These are phyloP conservation scores for Drosophila repletoides DNA, from an alignment of 1,140 invertebrate genomes.

Conservation along the genomic window DNA sequence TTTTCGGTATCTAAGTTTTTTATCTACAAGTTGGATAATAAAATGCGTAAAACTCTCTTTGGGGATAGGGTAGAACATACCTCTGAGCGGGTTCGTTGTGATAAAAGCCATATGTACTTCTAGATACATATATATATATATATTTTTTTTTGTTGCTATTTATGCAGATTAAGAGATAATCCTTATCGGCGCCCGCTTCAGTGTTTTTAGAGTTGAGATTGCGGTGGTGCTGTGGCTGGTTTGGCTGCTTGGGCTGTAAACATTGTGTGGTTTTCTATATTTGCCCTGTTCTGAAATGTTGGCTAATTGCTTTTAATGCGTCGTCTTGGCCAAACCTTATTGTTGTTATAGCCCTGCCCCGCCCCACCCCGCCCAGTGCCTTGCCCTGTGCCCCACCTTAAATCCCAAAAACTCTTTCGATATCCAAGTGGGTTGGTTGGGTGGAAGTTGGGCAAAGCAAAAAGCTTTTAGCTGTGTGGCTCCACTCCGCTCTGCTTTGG, in stretches of 20 bases:
- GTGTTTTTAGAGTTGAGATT: slow-evolving; percentile 41
- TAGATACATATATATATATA: background rate
- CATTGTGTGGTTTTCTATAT: slow-evolving; percentile 15
- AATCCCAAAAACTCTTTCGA: background rate
- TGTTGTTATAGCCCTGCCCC: background rate
- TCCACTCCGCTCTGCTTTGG: no score
- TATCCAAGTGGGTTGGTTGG: slow-evolving; percentile 23
- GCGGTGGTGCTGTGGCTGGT: background rate
- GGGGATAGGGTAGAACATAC: no score
- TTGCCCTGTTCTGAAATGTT: slow-evolving; percentile 6
- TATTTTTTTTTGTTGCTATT: slow-evolving; percentile 56
- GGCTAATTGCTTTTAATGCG: slow-evolving; percentile 17
- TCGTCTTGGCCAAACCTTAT: slow-evolving; percentile 5
- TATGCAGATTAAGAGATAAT: slow-evolving; percentile 82
- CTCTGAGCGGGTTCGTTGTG: slow-evolving; percentile 9
- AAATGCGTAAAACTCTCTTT: no score
- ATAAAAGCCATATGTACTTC: slow-evolving; percentile 22
- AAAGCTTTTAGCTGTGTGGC: slow-evolving; percentile 41
- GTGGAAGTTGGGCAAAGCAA: background rate
- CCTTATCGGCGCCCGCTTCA: slow-evolving; percentile 61
- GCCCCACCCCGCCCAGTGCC: background rate
- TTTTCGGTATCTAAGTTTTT: no score
- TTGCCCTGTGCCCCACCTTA: slow-evolving; percentile 5
- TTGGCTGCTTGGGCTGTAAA: slow-evolving; percentile 6
- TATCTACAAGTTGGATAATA: no score